Conservation (phyloP, 2,888 invertebrate genomes). For the Phymatocera aterrima region DNA sequence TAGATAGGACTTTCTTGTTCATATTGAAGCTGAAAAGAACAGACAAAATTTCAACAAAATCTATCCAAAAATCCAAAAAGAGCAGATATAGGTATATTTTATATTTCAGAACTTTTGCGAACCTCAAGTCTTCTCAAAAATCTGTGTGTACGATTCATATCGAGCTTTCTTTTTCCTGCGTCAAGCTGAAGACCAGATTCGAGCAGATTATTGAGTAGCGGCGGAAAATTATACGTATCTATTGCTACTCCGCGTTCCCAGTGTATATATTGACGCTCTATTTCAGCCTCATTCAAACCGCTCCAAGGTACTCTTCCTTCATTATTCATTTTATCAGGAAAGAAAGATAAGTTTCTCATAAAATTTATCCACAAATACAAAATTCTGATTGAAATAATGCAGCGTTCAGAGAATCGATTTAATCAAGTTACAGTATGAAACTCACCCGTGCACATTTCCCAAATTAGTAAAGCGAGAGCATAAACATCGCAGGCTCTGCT, state of each 20-base stretch:
- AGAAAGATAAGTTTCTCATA: background rate
- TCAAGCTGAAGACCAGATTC: slow-evolving; percentile 65
- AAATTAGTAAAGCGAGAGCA: slow-evolving; percentile 64
- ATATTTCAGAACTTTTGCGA: background rate
- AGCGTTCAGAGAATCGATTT: too few species aligned
- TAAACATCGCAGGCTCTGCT: slow-evolving; percentile 63
- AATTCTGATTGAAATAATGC: too few species aligned
- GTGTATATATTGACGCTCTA: slow-evolving; percentile 60
- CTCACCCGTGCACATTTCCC: slow-evolving; percentile 69
- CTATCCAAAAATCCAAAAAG: background rate
- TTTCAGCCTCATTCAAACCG: slow-evolving; percentile 58
- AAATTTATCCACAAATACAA: too few species aligned
- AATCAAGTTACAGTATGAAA: too few species aligned
- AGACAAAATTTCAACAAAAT: too few species aligned
- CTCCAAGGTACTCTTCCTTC: slow-evolving; percentile 64
- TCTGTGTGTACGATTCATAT: slow-evolving; percentile 64
- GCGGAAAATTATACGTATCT: slow-evolving; percentile 63
- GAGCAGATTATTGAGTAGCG: slow-evolving; percentile 60
- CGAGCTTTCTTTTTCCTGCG: slow-evolving; percentile 61
- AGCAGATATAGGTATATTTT: background rate
- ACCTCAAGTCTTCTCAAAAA: slow-evolving; percentile 65
- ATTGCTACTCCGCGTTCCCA: slow-evolving; percentile 58
- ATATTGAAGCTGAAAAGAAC: slow-evolving; percentile 54
- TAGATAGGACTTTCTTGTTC: slow-evolving; percentile 60
- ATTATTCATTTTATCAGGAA: slow-evolving; percentile 43